Conservation (phyloP, 2,888 invertebrate genomes). For the Scaptodrosophila latifasciaeformis region DNA sequence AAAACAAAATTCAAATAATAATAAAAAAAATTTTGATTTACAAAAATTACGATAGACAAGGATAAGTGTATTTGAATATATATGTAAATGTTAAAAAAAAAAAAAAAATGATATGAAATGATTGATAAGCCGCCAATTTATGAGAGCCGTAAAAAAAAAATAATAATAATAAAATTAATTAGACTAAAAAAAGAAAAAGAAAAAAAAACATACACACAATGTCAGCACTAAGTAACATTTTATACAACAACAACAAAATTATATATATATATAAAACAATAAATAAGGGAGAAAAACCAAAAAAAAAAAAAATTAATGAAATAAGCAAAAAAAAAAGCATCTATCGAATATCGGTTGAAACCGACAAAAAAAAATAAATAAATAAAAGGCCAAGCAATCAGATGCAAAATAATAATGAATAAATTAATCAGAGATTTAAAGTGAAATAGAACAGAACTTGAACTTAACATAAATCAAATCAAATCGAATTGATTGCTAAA, state of each 20-base stretch:
- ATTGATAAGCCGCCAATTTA: too few relatives aligned
- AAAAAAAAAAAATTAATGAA: too few relatives aligned
- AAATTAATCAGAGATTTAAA: background rate
- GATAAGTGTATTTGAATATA: background rate
- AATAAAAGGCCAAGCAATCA: too few relatives aligned
- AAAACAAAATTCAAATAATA: background rate
- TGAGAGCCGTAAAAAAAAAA: constrained; percentile 16
- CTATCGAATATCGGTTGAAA: background rate
- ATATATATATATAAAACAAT: constrained; percentile 3
- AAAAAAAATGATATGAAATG: constrained; percentile 10
- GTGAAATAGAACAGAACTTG: background rate
- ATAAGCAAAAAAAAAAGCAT: constrained; percentile 18
- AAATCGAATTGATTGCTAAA: constrained; percentile 1
- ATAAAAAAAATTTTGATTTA: background rate
- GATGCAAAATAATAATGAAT: too few relatives aligned
- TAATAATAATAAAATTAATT: constrained; percentile 15
- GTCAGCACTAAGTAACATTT: constrained; percentile 16
- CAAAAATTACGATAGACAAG: background rate
- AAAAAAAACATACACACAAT: constrained; percentile 23
- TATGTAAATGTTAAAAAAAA: background rate
- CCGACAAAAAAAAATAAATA: too few relatives aligned
- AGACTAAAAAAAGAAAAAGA: constrained; percentile 26
- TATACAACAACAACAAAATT: constrained; percentile 16
- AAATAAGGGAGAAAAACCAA: too few relatives aligned
- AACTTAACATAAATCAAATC: background rate